Conservation (phyloP, 2,113 vertebrate species). For the Arothron firmamentum region DNA sequence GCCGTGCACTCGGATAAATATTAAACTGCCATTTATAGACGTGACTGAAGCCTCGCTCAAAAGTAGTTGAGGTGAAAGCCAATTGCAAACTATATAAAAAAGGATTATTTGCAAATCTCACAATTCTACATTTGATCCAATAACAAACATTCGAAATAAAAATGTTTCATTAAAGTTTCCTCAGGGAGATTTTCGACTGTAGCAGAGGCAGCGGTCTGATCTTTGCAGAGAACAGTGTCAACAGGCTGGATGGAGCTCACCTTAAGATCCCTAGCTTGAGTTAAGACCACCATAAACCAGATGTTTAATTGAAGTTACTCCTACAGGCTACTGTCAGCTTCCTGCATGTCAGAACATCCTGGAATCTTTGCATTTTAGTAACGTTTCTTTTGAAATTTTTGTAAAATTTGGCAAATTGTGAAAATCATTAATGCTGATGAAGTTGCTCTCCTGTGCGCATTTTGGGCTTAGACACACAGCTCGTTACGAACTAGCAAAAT, state of each 20-base stretch:
- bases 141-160: constrained; percentile 58
- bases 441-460: no score
- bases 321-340: no score
- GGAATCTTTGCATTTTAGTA: background rate
- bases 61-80: constrained; percentile 30
- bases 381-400: background rate
- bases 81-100: constrained; percentile 46
- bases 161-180: constrained; percentile 58
- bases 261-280: constrained; percentile 24
- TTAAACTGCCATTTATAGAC: constrained; percentile 51
- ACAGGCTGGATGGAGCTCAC: constrained; percentile 49
- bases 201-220: constrained; percentile 39
- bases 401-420: no score
- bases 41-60: constrained; percentile 41
- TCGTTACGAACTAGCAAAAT: no score
- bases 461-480: no score
- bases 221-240: constrained; percentile 53
- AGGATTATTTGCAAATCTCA: constrained; percentile 39
- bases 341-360: no score
- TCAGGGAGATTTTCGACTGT: constrained; percentile 18
- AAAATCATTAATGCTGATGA: no score
- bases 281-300: constrained; percentile 36
- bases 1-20: constrained; percentile 51
- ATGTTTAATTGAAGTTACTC: background rate
- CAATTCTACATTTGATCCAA: constrained; percentile 47